Percentiles rank a stretch among this genome's conserved stretches.
phyloP scores from a whole-genome alignment of 2,888 invertebrate genomes.

The Campoplex capitator region DNA sequence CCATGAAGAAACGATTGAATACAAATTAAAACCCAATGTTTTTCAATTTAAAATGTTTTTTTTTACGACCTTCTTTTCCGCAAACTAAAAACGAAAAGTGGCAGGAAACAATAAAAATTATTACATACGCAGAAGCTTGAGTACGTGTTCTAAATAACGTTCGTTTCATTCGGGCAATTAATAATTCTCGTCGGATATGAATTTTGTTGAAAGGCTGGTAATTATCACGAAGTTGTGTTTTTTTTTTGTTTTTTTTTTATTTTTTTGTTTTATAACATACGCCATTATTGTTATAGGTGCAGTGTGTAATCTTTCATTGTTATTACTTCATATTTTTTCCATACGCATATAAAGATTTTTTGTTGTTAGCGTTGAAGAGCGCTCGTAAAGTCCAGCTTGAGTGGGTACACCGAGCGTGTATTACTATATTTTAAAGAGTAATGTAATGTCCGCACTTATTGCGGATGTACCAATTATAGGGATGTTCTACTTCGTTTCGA shows the following conservation, averaged over 20 bases:
- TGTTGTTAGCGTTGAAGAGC: constrained; percentile 62
- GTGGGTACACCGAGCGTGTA: constrained; percentile 53
- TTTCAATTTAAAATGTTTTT: neutral
- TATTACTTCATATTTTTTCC: constrained; percentile 17
- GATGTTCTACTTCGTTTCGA: constrained; percentile 72
- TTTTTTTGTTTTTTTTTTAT: too few relatives aligned
- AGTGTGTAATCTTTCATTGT: constrained; percentile 11
- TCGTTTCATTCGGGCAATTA: constrained; percentile 63
- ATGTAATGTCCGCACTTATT: constrained; percentile 72
- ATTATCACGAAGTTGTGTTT: constrained; percentile 37
- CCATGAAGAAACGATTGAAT: neutral
- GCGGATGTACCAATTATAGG: constrained; percentile 75
- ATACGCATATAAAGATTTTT: constrained; percentile 3
- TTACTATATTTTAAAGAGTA: constrained; percentile 69
- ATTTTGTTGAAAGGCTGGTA: constrained; percentile 35
- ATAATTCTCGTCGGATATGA: constrained; percentile 39
- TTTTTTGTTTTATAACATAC: constrained; percentile 21
- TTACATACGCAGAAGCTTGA: constrained; percentile 12
- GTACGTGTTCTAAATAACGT: constrained; percentile 32
- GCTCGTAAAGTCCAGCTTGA: constrained; percentile 68
- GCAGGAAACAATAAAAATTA: constrained; percentile 24
- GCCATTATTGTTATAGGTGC: neutral
- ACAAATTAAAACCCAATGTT: neutral
- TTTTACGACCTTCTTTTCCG: neutral
- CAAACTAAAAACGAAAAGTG: constrained; percentile 31